Evolutionary conservation across 2,113 vertebrate genomes (phyloP).

Genomic region (Pampusana beccarii): DNA sequence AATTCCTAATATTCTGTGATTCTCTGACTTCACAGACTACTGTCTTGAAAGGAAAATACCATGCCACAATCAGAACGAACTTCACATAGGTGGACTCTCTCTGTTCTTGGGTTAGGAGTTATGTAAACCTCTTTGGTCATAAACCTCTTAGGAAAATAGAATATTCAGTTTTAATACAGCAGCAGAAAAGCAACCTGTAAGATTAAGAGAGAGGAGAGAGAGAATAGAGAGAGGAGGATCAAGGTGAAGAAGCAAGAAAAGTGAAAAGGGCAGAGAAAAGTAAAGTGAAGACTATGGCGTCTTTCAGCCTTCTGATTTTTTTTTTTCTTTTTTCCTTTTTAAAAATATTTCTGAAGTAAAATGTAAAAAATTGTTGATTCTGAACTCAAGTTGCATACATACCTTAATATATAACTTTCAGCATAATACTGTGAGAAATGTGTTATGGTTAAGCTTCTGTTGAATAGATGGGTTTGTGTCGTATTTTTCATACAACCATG

Average conservation of each 20-base stretch:
- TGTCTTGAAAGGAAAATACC: background rate
- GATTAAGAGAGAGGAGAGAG: background rate
- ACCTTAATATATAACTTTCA: too few species aligned
- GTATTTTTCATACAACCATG: background rate
- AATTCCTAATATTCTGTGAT: too few species aligned
- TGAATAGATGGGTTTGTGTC: background rate
- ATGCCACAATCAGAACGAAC: background rate
- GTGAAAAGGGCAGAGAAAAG: background rate
- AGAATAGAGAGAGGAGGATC: background rate
- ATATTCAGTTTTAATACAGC: background rate
- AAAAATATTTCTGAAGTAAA: background rate
- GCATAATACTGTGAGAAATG: too few species aligned
- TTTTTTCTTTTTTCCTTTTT: background rate
- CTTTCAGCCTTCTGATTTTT: background rate
- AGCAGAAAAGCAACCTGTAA: background rate
- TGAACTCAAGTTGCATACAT: background rate
- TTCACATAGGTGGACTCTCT: background rate
- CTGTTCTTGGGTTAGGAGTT: background rate
- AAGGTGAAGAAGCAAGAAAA: background rate
- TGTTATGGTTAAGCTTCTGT: background rate
- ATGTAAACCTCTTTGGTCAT: background rate
- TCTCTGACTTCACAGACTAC: background rate
- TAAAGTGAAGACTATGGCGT: background rate
- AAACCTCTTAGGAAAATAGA: background rate
- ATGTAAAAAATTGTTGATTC: background rate